Conservation (phyloP, 2,113 vertebrate species). For the Mustelus asterias region DNA sequence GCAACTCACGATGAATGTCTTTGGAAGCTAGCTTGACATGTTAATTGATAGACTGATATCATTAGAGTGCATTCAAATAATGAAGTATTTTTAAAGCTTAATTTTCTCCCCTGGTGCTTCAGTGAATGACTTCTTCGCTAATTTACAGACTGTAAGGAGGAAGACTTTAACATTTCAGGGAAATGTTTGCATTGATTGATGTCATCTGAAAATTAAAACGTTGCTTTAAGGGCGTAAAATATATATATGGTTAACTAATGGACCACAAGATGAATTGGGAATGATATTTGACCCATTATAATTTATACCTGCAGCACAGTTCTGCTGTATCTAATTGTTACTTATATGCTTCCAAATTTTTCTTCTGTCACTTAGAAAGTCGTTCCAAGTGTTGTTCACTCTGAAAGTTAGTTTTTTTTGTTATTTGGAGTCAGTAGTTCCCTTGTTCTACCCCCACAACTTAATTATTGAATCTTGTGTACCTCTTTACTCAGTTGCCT, state of each 20-base stretch:
- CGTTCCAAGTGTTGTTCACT: background rate
- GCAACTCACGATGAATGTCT: background rate
- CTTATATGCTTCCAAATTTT: background rate
- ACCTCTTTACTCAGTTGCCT: background rate
- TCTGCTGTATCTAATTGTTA: background rate
- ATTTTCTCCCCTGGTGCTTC: background rate
- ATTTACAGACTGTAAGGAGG: background rate
- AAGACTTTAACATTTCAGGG: background rate
- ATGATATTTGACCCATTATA: background rate
- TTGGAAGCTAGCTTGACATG: background rate
- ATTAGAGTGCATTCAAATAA: slow-evolving; percentile 1
- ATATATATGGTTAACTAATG: background rate
- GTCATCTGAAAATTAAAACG: background rate
- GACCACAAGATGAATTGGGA: background rate
- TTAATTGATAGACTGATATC: background rate
- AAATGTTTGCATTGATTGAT: background rate
- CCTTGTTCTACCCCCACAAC: background rate
- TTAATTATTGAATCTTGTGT: background rate
- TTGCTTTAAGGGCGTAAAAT: background rate
- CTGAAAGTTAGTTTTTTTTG: background rate
- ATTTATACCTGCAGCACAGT: background rate
- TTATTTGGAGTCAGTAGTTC: background rate
- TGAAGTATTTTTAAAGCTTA: background rate
- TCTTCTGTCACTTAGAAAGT: background rate
- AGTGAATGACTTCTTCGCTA: background rate